phyloP scores from a whole-genome alignment of 2,888 invertebrate species.

The Euplagia quadripunctaria region DNA sequence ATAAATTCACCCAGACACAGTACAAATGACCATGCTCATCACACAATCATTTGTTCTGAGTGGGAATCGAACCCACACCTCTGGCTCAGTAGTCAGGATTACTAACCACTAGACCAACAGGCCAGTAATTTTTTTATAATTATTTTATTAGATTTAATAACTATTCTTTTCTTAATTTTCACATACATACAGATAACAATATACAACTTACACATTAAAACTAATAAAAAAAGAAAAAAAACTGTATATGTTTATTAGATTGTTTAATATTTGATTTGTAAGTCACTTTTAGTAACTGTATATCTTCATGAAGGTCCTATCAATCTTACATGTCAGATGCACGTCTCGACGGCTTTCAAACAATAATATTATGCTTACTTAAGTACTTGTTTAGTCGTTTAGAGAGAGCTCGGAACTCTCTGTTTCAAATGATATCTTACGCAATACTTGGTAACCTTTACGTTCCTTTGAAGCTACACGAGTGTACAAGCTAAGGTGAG shows the following conservation, averaged over 20 bases:
- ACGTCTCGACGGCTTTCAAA: conserved; percentile 78
- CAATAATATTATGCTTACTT: conserved; percentile 75
- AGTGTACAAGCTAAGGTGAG: neutral
- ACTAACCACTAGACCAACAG: too few relatives aligned
- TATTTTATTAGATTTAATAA: neutral
- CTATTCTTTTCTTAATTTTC: too few relatives aligned
- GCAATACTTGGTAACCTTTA: conserved; percentile 6
- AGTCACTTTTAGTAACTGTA: conserved; percentile 56
- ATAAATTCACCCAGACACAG: too few relatives aligned
- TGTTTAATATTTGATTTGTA: neutral
- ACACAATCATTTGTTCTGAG: too few relatives aligned
- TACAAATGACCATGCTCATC: too few relatives aligned
- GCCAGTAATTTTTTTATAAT: too few relatives aligned
- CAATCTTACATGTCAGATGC: conserved; percentile 79
- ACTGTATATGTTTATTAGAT: neutral
- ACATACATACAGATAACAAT: too few relatives aligned
- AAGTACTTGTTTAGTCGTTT: conserved; percentile 74
- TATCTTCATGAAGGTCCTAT: conserved; percentile 66
- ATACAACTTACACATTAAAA: too few relatives aligned
- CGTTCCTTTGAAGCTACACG: neutral
- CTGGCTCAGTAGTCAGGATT: too few relatives aligned
- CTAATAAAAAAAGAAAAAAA: too few relatives aligned
- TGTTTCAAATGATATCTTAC: conserved; percentile 39
- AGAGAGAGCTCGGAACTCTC: conserved; percentile 50
- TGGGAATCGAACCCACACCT: too few relatives aligned